Conservation (phyloP, 2,797 vertebrate species). For the Lacerta agilis region DNA sequence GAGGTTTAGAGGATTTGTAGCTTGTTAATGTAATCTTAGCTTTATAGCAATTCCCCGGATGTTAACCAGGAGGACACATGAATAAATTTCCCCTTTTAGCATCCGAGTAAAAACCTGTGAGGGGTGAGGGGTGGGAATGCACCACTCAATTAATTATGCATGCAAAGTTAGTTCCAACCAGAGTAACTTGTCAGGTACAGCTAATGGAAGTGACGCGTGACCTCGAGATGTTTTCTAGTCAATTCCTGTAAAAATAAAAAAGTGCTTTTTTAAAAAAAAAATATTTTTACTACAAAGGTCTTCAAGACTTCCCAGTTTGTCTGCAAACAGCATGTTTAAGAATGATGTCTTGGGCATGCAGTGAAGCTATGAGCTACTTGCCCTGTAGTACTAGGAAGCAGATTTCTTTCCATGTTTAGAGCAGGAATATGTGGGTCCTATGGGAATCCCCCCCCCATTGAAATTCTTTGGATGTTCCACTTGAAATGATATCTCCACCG, state of each 20-base stretch:
- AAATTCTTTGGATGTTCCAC: not conserved
- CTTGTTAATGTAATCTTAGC: constrained; percentile 42
- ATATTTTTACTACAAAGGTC: rapidly evolving
- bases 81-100: constrained; percentile 35
- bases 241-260: constrained; percentile 52
- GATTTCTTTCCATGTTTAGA: constrained; percentile 21
- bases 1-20: constrained; percentile 44
- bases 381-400: not conserved
- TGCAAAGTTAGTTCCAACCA: constrained; percentile 50
- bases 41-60: constrained; percentile 47
- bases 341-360: not conserved
- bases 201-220: constrained; percentile 50
- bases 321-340: not conserved
- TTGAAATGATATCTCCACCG: no score
- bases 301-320: not conserved
- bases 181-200: constrained; percentile 47
- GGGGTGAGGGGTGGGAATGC: not conserved
- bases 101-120: constrained; percentile 44
- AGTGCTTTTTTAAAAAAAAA: no score
- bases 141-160: constrained; percentile 45
- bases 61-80: constrained; percentile 7
- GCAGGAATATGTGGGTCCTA: no score
- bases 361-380: not conserved
- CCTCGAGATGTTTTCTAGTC: constrained; percentile 47
- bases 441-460: not conserved